A percentile compares a stretch with the other conserved stretches of the same genome.
Evolutionary conservation across 1,140 invertebrate species (phyloP).

Genomic region (Euwallacea fornicatus): DNA sequence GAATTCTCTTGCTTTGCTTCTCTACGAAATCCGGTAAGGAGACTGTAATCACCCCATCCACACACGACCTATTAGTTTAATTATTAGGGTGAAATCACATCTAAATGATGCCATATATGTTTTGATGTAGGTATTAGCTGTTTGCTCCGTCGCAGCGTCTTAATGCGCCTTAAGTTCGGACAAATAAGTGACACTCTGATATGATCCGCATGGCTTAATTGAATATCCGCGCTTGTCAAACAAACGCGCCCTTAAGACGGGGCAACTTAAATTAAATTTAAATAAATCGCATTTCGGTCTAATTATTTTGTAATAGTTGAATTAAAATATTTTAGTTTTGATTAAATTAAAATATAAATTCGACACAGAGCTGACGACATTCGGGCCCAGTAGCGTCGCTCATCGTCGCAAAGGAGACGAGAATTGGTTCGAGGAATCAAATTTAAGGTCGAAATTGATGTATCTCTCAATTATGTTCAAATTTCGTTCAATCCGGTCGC

Average conservation of each 20-base stretch:
- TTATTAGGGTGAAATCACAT: constrained; percentile 23
- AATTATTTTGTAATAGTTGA: too few relatives aligned
- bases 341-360: too few relatives aligned
- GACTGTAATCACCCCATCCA: constrained; percentile 25
- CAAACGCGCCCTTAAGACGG: too few relatives aligned
- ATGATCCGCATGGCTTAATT: too few relatives aligned
- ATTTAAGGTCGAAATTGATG: constrained; percentile 36
- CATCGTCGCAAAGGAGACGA: neutral
- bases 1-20: constrained; percentile 22
- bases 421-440: constrained; percentile 24
- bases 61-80: constrained; percentile 29
- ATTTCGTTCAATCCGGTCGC: constrained; percentile 39
- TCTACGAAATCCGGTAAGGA: constrained; percentile 20
- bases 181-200: too few relatives aligned
- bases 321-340: too few relatives aligned
- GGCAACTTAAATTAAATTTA: too few relatives aligned
- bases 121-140: constrained; percentile 3
- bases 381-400: too few relatives aligned
- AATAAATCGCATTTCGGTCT: too few relatives aligned
- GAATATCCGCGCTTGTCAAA: too few relatives aligned
- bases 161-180: too few relatives aligned
- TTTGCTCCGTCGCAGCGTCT: neutral
- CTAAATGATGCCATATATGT: constrained; percentile 11
- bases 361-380: too few relatives aligned
- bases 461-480: neutral